Base-by-base conservation (phyloP, 2,113 vertebrate species). In the Perca flavescens region DNA sequence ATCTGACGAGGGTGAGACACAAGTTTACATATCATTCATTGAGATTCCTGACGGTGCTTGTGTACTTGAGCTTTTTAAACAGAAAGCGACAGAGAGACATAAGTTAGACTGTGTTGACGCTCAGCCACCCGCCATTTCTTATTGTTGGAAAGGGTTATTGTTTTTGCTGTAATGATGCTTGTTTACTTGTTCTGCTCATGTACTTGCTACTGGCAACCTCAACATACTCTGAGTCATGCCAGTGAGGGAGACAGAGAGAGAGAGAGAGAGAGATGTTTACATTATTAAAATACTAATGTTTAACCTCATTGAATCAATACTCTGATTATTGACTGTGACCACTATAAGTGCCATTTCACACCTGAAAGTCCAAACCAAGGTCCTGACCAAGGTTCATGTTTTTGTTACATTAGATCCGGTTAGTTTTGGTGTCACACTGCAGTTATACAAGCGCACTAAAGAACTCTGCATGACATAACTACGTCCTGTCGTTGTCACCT, bases 1-100 rank as follows among this genome's bases (percentile, higher is more conserved):
- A 97, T 89, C 94, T 94, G 83, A 34, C 5, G 57, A 34, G 11
- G n/a, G 10, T 0, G n/a, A 36, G 0, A 17, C 0, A 19, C 3
- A 10, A 64, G 16, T 22, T 3, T 2, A 15, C 13, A 28, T 3
- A 43, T 11, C 40, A 43, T 10, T 43, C 40, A 43, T 43, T 11
- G 2, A 43, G 40, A 11, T 11, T 43, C 28, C 56, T 34, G 3
- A 16, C 50, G 25, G 4, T 4, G 43, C 40, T 50, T 3, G 64
- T 47, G 22, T 17, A 31, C 57, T 47, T 22, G 7, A 66, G n/a
- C 22, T 19, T 40, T 25, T 61, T 21, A 8, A 34, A 17, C 9
- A 40, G 14, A 64, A 17, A 10, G 12, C 10, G 8, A 10, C 10
- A 17, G 16, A 11, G 3, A 2, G 49, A 56, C 60, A 46, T 1